Percentiles rank a stretch among this genome's conserved stretches.
Conservation (phyloP, 2,797 vertebrate species). For the Discoglossus pictus region DNA sequence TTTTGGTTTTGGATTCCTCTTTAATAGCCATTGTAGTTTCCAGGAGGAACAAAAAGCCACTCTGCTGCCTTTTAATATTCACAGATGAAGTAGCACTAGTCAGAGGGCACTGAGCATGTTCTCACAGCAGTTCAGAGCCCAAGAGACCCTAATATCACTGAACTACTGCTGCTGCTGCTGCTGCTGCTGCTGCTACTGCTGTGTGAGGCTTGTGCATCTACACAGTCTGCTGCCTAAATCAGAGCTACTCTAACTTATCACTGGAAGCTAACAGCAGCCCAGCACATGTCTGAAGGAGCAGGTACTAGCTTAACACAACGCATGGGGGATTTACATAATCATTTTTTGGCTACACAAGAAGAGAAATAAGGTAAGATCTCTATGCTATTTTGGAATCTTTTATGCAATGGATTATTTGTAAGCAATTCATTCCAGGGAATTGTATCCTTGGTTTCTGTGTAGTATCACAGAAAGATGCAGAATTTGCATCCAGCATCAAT, state of each 20-base stretch:
- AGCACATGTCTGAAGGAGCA: constrained; percentile 47
- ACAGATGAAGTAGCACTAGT: constrained; percentile 37
- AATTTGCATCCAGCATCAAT: constrained; percentile 47
- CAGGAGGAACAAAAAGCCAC: constrained; percentile 50
- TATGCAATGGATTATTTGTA: constrained; percentile 24
- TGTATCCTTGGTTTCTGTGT: constrained; percentile 9
- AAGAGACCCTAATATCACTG: constrained; percentile 38
- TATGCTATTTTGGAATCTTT: constrained; percentile 17
- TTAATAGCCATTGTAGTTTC: constrained; percentile 46
- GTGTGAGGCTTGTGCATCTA: constrained; percentile 8
- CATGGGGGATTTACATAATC: constrained; percentile 57
- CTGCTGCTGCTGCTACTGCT: constrained; percentile 48
- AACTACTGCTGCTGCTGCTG: constrained; percentile 48
- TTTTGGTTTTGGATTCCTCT: constrained; percentile 38
- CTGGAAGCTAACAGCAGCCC: constrained; percentile 48
- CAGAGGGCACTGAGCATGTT: constrained; percentile 42
- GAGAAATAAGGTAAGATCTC: constrained; percentile 35
- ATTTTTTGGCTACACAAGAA: constrained; percentile 15
- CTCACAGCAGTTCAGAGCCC: constrained; percentile 49
- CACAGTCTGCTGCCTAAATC: constrained; percentile 54
- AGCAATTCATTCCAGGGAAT: constrained; percentile 27
- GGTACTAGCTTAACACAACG: constrained; percentile 44
- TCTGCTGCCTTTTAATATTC: constrained; percentile 29
- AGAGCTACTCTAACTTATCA: constrained; percentile 60
- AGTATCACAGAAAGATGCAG: constrained; percentile 19